Evolutionary conservation across 2,888 invertebrate species (phyloP), one percentile per base, ranked within the genome.

Genomic region (Cheilosia soror): DNA sequence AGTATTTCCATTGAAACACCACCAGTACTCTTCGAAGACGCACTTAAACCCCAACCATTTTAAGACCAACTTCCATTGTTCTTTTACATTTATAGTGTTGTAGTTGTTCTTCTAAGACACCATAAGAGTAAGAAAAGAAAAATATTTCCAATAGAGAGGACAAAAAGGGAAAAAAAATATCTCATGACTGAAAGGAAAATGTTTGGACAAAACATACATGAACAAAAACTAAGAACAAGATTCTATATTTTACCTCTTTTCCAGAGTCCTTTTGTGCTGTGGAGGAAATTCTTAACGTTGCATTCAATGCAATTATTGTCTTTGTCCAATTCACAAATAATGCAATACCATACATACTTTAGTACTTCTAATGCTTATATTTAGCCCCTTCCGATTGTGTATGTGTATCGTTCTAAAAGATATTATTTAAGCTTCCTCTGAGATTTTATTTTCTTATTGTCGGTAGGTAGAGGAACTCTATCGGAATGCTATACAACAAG

Each of bases 301-400:
- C 71, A 63, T 76, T 82, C 76, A 71, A 82, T 71, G 63, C 76
- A 71, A 82, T 82, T 76, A 82, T 71, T 60, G 71, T 77, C 65
- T 76, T 60, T 82, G 69, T 77, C 71, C 65, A 65, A 66, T 72
- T 9, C 33, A 2, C 40, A 53, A 66, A 37, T 37, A 68, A 49
- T 57, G 31, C 62, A 76, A 44, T 76, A 40, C 42, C 47, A 9
- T 51, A 51, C n/a, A 57, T 65, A 44, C 63, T 55, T 58, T 47
- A 15, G 2, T 13, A 13, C 29, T 55, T 63, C 15, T 63, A 58
- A 27, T 65, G 31, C 31, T 20, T 15, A 29, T 65, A 20, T 40
- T 31, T 57, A 2, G 31, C 27, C 11, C 40, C 9, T 57, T 62
- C 57, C 37, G 27, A 9, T 11, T 13, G 51, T 51, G 27, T 29